Conservation (phyloP, 2,797 vertebrate genomes). For the Carapus acus region DNA sequence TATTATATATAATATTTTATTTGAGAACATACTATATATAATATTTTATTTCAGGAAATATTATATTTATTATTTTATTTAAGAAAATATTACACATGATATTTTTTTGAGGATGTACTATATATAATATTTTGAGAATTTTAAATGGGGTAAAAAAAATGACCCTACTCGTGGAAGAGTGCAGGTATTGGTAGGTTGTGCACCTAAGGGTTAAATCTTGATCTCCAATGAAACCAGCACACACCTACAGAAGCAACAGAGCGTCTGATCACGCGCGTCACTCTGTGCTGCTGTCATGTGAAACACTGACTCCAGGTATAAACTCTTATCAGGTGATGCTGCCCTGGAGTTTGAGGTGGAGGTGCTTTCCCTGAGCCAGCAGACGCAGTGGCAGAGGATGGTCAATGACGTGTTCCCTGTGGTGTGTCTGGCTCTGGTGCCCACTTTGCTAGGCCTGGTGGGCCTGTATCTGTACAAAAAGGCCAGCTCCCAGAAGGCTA, state of each 20-base stretch:
- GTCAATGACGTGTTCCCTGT: slow-evolving; percentile 82
- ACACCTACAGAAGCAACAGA: neutral
- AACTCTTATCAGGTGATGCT: slow-evolving; percentile 75
- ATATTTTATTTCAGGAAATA: no score
- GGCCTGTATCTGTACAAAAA: slow-evolving; percentile 92
- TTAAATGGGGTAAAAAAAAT: no score
- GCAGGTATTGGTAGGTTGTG: no score
- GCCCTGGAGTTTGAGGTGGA: slow-evolving; percentile 90
- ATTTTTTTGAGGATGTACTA: no score
- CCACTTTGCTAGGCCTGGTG: slow-evolving; percentile 84
- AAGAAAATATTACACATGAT: no score
- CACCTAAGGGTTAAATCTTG: no score
- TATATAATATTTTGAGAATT: no score
- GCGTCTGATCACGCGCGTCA: neutral
- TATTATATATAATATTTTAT: no score
- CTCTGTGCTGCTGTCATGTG: neutral
- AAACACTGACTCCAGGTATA: neutral
- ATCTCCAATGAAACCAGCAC: no score
- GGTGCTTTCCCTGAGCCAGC: slow-evolving; percentile 78
- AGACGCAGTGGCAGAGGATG: slow-evolving; percentile 86
- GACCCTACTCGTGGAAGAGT: no score
- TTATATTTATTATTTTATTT: no score
- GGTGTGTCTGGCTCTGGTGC: slow-evolving; percentile 83
- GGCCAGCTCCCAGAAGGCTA: slow-evolving; percentile 73
- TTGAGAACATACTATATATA: no score